phyloP scores from a whole-genome alignment of 64 coral and sea anemone species.

The Pocillopora verrucosa region DNA sequence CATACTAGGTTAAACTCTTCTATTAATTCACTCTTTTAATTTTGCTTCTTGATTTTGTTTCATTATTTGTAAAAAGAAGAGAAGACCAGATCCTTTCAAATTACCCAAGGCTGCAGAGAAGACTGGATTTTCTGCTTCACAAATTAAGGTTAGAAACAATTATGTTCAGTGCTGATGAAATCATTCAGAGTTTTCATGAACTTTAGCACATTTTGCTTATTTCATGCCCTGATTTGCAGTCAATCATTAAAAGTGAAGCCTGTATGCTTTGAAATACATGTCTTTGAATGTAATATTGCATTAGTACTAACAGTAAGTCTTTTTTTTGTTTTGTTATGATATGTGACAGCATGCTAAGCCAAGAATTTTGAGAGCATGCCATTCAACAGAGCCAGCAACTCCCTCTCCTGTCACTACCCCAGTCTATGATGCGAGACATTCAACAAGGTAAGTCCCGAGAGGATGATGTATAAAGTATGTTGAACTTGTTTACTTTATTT shows the following conservation, averaged over 20 bases:
- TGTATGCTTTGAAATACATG: too few species aligned
- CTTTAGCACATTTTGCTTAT: too few species aligned
- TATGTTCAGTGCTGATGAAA: too few species aligned
- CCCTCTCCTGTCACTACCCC: neutral
- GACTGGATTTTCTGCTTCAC: slow-evolving; percentile 77
- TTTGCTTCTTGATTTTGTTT: neutral
- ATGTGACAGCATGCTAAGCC: slow-evolving; percentile 9
- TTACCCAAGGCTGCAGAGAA: slow-evolving; percentile 76
- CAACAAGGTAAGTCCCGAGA: neutral
- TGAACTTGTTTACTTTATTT: too few species aligned
- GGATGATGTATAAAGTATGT: too few species aligned
- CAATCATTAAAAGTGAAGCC: too few species aligned
- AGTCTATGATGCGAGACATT: neutral
- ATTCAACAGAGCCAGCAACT: slow-evolving; percentile 30
- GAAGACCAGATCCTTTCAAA: slow-evolving; percentile 62
- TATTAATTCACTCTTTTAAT: neutral
- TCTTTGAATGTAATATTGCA: too few species aligned
- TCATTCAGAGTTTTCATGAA: too few species aligned
- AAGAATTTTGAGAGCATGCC: slow-evolving; percentile 3
- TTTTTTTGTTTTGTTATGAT: neutral
- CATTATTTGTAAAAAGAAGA: slow-evolving; percentile 16
- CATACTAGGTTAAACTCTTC: too few species aligned
- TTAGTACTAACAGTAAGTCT: too few species aligned
- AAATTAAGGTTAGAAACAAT: slow-evolving; percentile 60
- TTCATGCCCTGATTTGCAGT: too few species aligned